Evolutionary conservation across 2,113 vertebrate genomes (phyloP).

Genomic region (Scomber japonicus): DNA sequence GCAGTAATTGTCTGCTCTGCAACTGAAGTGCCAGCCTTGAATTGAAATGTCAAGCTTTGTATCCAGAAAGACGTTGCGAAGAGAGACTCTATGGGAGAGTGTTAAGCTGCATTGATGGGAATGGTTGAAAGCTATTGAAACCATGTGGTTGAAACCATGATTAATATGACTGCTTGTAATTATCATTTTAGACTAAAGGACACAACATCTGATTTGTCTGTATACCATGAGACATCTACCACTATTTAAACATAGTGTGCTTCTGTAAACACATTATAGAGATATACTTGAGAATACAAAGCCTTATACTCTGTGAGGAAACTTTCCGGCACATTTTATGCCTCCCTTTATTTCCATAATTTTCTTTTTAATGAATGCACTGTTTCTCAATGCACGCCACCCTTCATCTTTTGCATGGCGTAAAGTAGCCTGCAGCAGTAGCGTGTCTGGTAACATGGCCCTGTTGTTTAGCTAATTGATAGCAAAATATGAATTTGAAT

Average conservation of each 20-base stretch:
- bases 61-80: conserved; percentile 20
- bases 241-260: background rate
- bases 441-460: background rate
- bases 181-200: background rate
- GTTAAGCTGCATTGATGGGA: conserved; percentile 13
- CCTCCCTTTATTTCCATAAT: background rate
- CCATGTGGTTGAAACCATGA: background rate
- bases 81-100: conserved; percentile 14
- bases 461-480: background rate
- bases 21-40: conserved; percentile 28
- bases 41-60: conserved; percentile 69
- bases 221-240: background rate
- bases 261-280: background rate
- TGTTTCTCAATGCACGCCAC: background rate
- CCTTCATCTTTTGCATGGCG: too few species aligned
- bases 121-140: conserved; percentile 18
- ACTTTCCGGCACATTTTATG: background rate
- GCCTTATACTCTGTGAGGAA: background rate
- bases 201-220: background rate
- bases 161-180: conserved; percentile 31
- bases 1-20: conserved; percentile 40
- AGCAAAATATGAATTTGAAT: too few species aligned
- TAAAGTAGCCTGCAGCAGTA: background rate
- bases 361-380: background rate
- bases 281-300: background rate